Conservation (phyloP, 2,888 invertebrate genomes). For the Dynastes hyllus region DNA sequence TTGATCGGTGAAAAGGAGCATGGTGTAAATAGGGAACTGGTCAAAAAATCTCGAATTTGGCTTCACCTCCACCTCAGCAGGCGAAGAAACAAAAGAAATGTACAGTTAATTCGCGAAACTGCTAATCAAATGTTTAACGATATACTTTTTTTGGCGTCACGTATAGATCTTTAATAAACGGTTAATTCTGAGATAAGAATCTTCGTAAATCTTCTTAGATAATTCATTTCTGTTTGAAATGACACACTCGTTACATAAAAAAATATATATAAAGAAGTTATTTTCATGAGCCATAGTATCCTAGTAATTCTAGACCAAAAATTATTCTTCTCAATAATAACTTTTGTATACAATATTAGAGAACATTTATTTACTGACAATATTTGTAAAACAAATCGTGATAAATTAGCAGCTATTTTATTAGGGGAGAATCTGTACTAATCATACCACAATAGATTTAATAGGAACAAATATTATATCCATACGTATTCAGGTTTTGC, state of each 20-base stretch:
- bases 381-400: neutral
- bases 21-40: neutral
- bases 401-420: neutral
- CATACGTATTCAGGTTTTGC: too few relatives aligned
- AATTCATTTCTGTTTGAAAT: too few relatives aligned
- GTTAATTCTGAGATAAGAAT: neutral
- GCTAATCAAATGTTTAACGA: conserved; percentile 1
- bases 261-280: neutral
- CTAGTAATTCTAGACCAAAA: too few relatives aligned
- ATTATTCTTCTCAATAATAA: too few relatives aligned
- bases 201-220: neutral
- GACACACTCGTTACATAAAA: too few relatives aligned
- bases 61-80: neutral
- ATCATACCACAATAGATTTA: neutral
- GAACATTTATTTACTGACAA: neutral
- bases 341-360: neutral
- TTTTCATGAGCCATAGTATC: neutral
- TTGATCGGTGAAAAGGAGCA: neutral
- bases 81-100: neutral
- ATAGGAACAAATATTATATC: neutral
- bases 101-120: conserved; percentile 9
- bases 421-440: neutral
- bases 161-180: conserved; percentile 1
- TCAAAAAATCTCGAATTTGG: conserved; percentile 5
- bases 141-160: neutral